Percentiles rank a stretch among this genome's conserved stretches.
Evolutionary conservation across 2,113 vertebrate species (phyloP).

Genomic region (Atlantisia rogersi): DNA sequence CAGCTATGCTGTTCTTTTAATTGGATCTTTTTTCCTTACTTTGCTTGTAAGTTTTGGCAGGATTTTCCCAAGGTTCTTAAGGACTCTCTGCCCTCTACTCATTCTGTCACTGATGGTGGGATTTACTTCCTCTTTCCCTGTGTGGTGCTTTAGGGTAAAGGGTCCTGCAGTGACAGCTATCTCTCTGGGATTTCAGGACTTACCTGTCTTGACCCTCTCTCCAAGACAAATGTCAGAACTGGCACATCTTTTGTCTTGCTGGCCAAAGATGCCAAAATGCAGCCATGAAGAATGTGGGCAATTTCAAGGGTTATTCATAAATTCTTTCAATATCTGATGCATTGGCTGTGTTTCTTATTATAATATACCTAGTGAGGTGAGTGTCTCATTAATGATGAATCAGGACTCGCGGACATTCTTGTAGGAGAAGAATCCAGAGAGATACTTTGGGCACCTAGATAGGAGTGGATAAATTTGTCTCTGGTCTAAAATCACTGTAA

Average conservation of each 20-base stretch:
- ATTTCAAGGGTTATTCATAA: not conserved
- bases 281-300: not conserved
- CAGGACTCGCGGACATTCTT: not conserved
- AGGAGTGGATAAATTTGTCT: rapidly evolving
- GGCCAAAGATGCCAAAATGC: not conserved
- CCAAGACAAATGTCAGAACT: not conserved
- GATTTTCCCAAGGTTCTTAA: not conserved
- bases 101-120: not conserved
- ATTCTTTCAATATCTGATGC: not conserved
- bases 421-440: not conserved
- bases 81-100: not conserved
- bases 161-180: not conserved
- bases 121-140: not conserved
- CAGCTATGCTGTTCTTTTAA: not conserved
- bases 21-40: not conserved
- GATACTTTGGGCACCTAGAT: not conserved
- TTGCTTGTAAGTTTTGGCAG: not conserved
- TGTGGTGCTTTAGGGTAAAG: not conserved
- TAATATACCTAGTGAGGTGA: not conserved
- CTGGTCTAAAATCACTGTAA: not conserved
- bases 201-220: not conserved
- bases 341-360: not conserved
- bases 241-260: not conserved
- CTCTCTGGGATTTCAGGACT: not conserved
- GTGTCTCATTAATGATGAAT: not conserved